Conservation (phyloP, 2,113 vertebrate species). For the Cyphomyrus discorhynchus region DNA sequence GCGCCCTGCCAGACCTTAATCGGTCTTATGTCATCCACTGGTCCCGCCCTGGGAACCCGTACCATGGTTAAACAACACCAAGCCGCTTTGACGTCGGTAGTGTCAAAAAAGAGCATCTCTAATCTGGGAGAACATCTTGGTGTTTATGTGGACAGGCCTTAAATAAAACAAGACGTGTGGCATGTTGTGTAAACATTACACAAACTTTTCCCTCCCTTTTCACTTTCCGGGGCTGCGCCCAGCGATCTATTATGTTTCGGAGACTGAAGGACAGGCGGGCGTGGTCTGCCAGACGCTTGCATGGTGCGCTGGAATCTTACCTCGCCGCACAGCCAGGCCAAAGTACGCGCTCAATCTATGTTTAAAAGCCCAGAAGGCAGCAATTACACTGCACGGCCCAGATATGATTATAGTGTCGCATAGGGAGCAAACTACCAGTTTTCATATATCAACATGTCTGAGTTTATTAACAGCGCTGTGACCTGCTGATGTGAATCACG, state of each 20-base stretch:
- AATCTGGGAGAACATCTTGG: not conserved
- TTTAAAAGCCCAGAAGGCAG: conserved; percentile 30
- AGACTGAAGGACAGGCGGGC: conserved; percentile 11
- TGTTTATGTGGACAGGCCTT: not conserved
- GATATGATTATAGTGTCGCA: conserved; percentile 29
- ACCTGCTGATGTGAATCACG: conserved; percentile 25
- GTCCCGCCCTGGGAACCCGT: not conserved
- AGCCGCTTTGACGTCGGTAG: not conserved
- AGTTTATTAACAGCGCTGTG: conserved; percentile 39
- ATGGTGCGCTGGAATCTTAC: not conserved
- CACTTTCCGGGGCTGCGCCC: conserved; percentile 20
- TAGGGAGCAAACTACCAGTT: conserved; percentile 38
- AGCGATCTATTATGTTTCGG: conserved; percentile 15
- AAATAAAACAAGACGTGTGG: not conserved
- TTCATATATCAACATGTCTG: conserved; percentile 34
- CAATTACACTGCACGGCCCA: conserved; percentile 35
- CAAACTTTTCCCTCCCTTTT: not conserved
- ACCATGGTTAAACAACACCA: not conserved
- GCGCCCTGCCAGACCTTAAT: not conserved
- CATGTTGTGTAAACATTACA: conserved; percentile 3
- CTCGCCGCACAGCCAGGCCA: not conserved
- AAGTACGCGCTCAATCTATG: conserved; percentile 12
- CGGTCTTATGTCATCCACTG: not conserved
- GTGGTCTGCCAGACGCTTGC: conserved; percentile 26
- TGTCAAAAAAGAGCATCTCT: not conserved